Conservation (phyloP, 53 echinoderm and acorn worm species). For the Glandiceps talaboti region DNA sequence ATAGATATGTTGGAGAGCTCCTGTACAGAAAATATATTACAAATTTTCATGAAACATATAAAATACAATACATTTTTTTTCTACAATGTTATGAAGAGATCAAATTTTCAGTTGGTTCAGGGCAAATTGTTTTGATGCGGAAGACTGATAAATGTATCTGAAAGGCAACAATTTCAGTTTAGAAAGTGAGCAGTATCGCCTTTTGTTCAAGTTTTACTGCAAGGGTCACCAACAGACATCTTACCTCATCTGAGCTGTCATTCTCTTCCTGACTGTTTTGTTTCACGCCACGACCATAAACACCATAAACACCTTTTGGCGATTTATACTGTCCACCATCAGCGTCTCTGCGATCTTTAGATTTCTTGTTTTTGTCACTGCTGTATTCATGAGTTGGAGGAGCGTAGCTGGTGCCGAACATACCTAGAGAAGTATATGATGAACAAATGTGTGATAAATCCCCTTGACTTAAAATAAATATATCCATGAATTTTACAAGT, state of each 20-base stretch:
- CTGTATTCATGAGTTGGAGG: background rate
- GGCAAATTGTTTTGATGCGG: background rate
- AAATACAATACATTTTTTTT: no score
- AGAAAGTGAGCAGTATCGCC: no score
- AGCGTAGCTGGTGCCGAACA: background rate
- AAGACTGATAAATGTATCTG: no score
- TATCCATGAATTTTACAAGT: no score
- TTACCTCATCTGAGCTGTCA: conserved; percentile 10
- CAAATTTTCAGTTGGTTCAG: background rate
- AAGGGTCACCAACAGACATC: no score
- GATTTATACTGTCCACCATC: background rate
- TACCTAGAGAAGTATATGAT: background rate
- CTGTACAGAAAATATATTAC: no score
- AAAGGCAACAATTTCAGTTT: no score
- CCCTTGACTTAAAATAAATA: no score
- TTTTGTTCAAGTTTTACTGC: no score
- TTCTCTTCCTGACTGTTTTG: background rate
- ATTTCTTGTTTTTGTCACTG: background rate
- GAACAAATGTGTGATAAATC: no score
- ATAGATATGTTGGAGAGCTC: conserved; percentile 38
- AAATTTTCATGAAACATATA: no score
- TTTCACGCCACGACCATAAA: background rate
- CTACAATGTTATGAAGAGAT: background rate
- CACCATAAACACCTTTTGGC: background rate
- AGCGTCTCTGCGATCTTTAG: background rate